Percentiles rank a stretch among this genome's conserved stretches.
phyloP scores from a whole-genome alignment of 2,888 invertebrate species.

The Sphaeridia pumilis region DNA sequence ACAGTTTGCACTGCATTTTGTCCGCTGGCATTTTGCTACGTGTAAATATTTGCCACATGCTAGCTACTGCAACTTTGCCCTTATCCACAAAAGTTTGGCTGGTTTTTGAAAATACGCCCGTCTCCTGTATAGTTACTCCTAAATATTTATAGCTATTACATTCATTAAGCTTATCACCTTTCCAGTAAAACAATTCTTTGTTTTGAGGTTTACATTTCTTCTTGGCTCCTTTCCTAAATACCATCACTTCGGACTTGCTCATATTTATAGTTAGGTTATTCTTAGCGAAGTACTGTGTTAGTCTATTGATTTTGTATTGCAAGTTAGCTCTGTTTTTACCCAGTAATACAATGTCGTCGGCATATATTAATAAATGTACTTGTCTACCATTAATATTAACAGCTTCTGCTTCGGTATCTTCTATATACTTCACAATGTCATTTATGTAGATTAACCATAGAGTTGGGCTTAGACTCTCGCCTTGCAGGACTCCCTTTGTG shows the following conservation, averaged over 20 bases:
- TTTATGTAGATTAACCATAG: background rate
- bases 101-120: background rate
- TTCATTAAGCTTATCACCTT: background rate
- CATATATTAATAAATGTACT: background rate
- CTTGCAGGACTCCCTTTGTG: slow-evolving; percentile 3
- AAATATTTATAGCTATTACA: background rate
- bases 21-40: background rate
- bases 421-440: background rate
- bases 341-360: background rate
- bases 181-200: background rate
- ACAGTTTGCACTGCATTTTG: background rate
- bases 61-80: background rate
- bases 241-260: background rate
- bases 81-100: background rate
- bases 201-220: background rate
- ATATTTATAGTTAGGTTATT: slow-evolving; percentile 1
- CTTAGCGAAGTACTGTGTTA: background rate
- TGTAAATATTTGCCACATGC: background rate
- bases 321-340: background rate
- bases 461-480: background rate
- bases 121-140: background rate
- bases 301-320: background rate
- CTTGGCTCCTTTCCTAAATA: background rate
- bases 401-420: background rate
- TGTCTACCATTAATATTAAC: background rate